Percentiles rank a stretch among this genome's conserved stretches.
phyloP scores from a whole-genome alignment of 30 jellyfish, hydroid and myxozoan genomes.

The Aurelia sp. region DNA sequence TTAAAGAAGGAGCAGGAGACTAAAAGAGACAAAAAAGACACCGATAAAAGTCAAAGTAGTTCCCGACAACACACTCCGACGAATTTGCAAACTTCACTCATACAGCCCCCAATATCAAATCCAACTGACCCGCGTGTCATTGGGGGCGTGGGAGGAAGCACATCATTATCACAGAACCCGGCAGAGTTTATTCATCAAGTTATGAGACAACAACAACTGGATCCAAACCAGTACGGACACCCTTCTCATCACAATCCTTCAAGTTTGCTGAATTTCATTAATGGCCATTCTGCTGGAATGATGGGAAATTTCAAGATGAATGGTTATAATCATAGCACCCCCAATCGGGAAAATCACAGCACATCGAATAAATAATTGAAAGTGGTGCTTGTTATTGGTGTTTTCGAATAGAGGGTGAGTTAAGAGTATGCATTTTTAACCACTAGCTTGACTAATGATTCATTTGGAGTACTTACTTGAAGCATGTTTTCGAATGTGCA shows the following conservation, averaged over 20 bases:
- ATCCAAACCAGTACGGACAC: conserved; percentile 6
- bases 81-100: conserved; percentile 15
- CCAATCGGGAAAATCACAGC: no score
- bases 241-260: neutral
- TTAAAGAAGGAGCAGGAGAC: conserved; percentile 7
- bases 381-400: no score
- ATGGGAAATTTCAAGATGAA: no score
- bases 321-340: no score
- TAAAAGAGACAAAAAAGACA: neutral
- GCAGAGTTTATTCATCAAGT: conserved; percentile 33
- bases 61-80: neutral
- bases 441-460: no score
- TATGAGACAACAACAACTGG: conserved; percentile 21
- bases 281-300: conserved; percentile 21
- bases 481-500: no score
- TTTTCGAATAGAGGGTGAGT: no score
- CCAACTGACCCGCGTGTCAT: conserved; percentile 38
- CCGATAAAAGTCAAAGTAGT: conserved; percentile 1
- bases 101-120: conserved; percentile 32
- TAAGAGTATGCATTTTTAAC: no score
- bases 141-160: conserved; percentile 10
- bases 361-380: no score
- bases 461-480: no score
- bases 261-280: conserved; percentile 16
- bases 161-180: conserved; percentile 14